Conservation (phyloP, 2,888 invertebrate species). For the Vanessa cardui region DNA sequence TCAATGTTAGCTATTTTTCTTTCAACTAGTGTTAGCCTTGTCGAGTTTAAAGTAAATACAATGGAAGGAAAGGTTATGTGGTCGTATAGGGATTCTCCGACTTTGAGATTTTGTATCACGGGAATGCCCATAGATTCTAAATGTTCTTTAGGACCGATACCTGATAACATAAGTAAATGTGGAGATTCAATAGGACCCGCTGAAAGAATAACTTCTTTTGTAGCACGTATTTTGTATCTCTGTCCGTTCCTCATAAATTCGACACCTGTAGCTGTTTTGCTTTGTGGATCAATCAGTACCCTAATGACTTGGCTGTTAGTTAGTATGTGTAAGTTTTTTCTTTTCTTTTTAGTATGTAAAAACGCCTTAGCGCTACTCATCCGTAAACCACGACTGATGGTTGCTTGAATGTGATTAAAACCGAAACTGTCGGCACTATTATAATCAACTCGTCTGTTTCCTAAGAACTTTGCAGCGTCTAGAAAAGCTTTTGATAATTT, state of each 20-base stretch:
- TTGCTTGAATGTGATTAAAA: constrained; percentile 77
- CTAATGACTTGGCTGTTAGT: constrained; percentile 81
- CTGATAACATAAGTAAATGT: constrained; percentile 87
- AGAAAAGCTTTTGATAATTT: constrained; percentile 86
- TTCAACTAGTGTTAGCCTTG: constrained; percentile 59
- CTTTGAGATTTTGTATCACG: constrained; percentile 84
- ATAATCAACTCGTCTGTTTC: constrained; percentile 86
- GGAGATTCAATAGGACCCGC: constrained; percentile 92
- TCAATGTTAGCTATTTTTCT: constrained; percentile 57
- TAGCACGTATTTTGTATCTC: constrained; percentile 69
- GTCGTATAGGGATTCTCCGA: constrained; percentile 87
- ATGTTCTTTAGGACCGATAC: constrained; percentile 85
- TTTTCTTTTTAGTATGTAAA: constrained; percentile 75
- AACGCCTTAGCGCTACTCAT: constrained; percentile 83
- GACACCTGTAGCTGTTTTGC: constrained; percentile 70
- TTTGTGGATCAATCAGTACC: constrained; percentile 81
- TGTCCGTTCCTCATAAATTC: constrained; percentile 67
- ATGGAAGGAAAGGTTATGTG: constrained; percentile 85
- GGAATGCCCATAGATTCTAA: constrained; percentile 82
- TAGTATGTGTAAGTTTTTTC: constrained; percentile 83
- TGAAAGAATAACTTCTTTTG: constrained; percentile 83
- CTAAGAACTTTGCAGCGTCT: constrained; percentile 84
- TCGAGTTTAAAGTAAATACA: constrained; percentile 77
- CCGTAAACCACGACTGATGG: constrained; percentile 76
- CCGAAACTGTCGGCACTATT: constrained; percentile 86